Percentiles rank a stretch among this genome's conserved stretches.
These are phyloP conservation scores for Trogon melanurus DNA, from an alignment of 2,113 vertebrate genomes.

Conservation along the genomic window DNA sequence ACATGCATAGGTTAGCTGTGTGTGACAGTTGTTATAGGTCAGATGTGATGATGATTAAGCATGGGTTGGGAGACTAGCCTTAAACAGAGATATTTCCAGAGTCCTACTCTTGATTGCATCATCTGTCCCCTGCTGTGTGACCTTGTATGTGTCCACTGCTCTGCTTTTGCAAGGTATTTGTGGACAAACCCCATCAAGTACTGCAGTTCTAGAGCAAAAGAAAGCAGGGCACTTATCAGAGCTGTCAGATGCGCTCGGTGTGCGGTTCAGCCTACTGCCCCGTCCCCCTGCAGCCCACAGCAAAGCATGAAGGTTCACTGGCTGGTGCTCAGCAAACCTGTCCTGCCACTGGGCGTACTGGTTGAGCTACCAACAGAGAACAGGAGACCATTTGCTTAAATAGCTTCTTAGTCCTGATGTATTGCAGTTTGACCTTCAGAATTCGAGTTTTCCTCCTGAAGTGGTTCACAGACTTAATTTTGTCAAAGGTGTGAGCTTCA, in stretches of 20 bases:
- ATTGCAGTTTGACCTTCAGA: neutral
- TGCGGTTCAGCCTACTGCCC: neutral
- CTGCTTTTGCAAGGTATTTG: neutral
- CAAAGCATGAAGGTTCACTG: neutral
- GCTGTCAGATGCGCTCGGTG: neutral
- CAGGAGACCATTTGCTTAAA: neutral
- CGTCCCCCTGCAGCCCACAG: neutral
- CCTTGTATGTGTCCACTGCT: neutral
- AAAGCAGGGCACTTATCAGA: neutral
- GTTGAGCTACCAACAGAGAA: neutral
- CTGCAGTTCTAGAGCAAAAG: neutral
- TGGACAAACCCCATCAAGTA: neutral
- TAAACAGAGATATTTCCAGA: neutral
- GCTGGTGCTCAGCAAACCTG: neutral
- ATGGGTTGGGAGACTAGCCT: neutral
- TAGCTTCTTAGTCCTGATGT: neutral
- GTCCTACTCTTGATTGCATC: neutral
- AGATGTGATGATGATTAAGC: neutral
- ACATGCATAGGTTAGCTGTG: neutral
- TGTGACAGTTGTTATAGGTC: neutral
- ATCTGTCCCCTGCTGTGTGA: neutral
- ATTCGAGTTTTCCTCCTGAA: neutral
- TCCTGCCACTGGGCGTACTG: neutral
- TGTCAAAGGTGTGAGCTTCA: neutral
- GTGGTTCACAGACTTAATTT: neutral